A percentile compares a stretch with the other conserved stretches of the same genome.
These are phyloP conservation scores for Chinchilla lanigera DNA, from an alignment of 2,113 vertebrate species.

Conservation along the genomic window DNA sequence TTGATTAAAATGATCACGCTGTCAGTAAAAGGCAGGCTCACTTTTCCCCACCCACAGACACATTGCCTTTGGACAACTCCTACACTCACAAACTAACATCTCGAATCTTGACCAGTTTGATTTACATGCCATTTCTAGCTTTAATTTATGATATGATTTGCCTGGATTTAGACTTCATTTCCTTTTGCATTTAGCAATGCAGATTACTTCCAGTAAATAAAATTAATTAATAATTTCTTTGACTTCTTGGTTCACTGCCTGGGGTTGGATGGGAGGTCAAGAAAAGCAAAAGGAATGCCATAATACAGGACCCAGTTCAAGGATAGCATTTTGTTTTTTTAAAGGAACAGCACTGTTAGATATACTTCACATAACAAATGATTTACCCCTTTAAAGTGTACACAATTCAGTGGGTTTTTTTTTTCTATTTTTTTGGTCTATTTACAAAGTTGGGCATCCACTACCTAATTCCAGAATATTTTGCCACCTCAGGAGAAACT, in stretches of 20 bases:
- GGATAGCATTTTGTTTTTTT: background rate
- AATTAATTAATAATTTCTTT: constrained; percentile 68
- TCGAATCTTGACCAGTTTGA: background rate
- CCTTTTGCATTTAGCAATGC: constrained; percentile 48
- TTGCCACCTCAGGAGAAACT: background rate
- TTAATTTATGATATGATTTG: constrained; percentile 60
- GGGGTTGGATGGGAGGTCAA: constrained; percentile 1
- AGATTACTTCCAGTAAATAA: constrained; percentile 57
- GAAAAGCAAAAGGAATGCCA: constrained; percentile 6
- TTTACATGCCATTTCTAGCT: constrained; percentile 42
- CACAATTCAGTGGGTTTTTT: background rate
- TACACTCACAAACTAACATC: background rate
- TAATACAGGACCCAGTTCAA: background rate
- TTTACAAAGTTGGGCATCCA: background rate
- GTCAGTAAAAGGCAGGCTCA: background rate
- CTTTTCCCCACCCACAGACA: background rate
- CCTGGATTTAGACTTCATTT: constrained; percentile 36
- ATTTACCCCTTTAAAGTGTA: background rate
- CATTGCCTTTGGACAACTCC: background rate
- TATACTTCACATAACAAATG: background rate
- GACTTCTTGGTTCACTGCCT: constrained; percentile 26
- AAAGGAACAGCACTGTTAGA: background rate
- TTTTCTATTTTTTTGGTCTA: background rate
- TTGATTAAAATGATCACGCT: background rate
- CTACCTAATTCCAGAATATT: background rate